Percentiles rank a stretch among this genome's conserved stretches.
Evolutionary conservation across 2,797 vertebrate genomes (phyloP).

Genomic region (Acipenser oxyrinchus): DNA sequence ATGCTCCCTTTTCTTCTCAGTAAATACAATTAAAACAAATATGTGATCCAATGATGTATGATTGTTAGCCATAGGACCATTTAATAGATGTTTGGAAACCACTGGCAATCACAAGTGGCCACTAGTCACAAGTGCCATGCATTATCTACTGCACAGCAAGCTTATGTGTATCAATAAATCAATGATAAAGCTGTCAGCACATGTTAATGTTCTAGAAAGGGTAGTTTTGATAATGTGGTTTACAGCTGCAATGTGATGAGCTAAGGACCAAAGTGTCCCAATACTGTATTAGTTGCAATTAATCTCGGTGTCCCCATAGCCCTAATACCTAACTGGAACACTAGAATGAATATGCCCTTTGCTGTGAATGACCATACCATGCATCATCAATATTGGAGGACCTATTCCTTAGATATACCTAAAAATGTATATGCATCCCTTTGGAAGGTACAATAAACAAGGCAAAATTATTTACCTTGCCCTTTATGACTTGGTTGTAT

Average conservation of each 20-base stretch:
- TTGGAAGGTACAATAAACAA: too few relatives aligned
- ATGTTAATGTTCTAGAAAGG: conserved; percentile 16
- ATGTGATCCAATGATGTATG: not conserved
- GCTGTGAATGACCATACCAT: too few relatives aligned
- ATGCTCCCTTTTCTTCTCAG: too few relatives aligned
- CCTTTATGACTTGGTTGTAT: too few relatives aligned
- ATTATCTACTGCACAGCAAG: not conserved
- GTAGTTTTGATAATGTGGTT: conserved; percentile 14
- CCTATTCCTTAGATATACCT: too few relatives aligned
- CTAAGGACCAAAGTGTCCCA: not conserved
- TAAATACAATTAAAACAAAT: too few relatives aligned
- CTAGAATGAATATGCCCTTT: not conserved
- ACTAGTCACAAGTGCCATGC: not conserved
- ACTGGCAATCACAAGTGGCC: not conserved
- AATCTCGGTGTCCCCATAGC: not conserved
- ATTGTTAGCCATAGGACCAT: not conserved
- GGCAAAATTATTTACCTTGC: too few relatives aligned
- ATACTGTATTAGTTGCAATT: not conserved
- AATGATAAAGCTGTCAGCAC: conserved; percentile 9
- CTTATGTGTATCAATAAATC: conserved; percentile 16
- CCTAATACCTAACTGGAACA: not conserved
- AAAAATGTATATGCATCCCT: too few relatives aligned
- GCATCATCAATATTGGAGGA: too few relatives aligned
- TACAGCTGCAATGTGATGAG: not conserved
- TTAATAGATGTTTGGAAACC: not conserved